Evolutionary conservation across 2,888 invertebrate species (phyloP), one percentile per base, ranked within the genome.

Genomic region (Pegoplata infirma): DNA sequence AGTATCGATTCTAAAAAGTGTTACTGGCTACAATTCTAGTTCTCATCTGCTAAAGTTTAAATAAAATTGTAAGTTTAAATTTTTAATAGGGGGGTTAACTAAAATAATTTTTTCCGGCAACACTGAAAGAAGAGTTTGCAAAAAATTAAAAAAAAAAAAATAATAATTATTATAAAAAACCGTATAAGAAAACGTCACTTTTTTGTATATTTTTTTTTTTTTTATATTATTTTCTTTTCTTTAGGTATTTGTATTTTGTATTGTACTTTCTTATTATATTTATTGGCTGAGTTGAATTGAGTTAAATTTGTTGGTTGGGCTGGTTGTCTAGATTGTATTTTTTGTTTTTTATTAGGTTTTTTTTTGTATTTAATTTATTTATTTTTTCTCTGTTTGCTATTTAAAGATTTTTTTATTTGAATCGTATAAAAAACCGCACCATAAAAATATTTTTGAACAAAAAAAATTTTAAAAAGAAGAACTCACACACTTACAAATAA

Each of bases 351-450:
- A n/a, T n/a, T n/a, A n/a, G n/a, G n/a, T n/a, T n/a, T 66, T 61
- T 12, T 21, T 67, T 56, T 55, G 32, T 69, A 12, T 69, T 53
- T 46, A 56, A 68, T 56, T 44, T 56, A 63, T 69, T 68, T 67
- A 67, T 44, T 44, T 72, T 59, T 36, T 44, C 12, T 28, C 10
- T 69, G 53, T 69, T 76, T 69, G 71, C 58, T 71, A 53, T 76
- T 71, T 71, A 44, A 72, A 72, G 55, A 77, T 67, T 47, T n/a
- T n/a, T n/a, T 72, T 61, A 47, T 25, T 28, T 55, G 8, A 23
- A 17, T 28, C 19, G 19, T 56, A 46, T 55, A 25, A 44, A 56
- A 67, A 72, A 67, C 76, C 72, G 67, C 72, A 72, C 72, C 76
- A 72, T 32, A 61, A 67, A 61, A 7, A 56, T 55, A 32, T 63